Evolutionary conservation across 2,888 invertebrate genomes (phyloP).

Genomic region (Drosophila nr. medialis): DNA sequence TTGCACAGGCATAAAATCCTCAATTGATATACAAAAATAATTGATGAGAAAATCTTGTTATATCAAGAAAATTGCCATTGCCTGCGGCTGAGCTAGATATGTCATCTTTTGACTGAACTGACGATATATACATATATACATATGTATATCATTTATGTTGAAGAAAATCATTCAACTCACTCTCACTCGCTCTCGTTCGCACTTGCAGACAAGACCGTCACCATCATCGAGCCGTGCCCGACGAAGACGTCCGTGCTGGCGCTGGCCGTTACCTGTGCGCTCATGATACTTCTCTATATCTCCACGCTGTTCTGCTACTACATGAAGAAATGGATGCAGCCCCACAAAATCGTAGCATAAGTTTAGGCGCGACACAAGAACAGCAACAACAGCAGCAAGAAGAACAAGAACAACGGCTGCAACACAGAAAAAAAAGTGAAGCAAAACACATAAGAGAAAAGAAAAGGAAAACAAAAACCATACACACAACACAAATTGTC

Average conservation of each 20-base stretch:
- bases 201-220: slow-evolving; percentile 93
- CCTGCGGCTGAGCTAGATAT: neutral
- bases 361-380: slow-evolving; percentile 44
- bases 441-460: slow-evolving; percentile 24
- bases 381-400: slow-evolving; percentile 18
- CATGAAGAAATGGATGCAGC: slow-evolving; percentile 96
- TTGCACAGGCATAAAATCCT: neutral
- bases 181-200: neutral
- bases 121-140: neutral
- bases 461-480: slow-evolving; percentile 62
- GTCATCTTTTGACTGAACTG: neutral
- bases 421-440: slow-evolving; percentile 15
- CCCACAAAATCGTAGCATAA: slow-evolving; percentile 92
- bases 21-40: neutral
- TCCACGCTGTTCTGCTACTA: slow-evolving; percentile 96
- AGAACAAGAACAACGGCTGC: neutral
- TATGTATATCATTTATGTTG: neutral
- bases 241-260: slow-evolving; percentile 96
- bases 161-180: slow-evolving; percentile 1
- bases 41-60: too few species aligned
- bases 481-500: slow-evolving; percentile 71
- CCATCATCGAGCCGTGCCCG: slow-evolving; percentile 95
- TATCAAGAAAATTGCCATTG: neutral
- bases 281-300: slow-evolving; percentile 94
- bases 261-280: slow-evolving; percentile 95